Percentiles rank a stretch among this genome's conserved stretches.
These are phyloP conservation scores for Erinaceus europaeus DNA, from an alignment of 2,113 vertebrate species.

Conservation along the genomic window DNA sequence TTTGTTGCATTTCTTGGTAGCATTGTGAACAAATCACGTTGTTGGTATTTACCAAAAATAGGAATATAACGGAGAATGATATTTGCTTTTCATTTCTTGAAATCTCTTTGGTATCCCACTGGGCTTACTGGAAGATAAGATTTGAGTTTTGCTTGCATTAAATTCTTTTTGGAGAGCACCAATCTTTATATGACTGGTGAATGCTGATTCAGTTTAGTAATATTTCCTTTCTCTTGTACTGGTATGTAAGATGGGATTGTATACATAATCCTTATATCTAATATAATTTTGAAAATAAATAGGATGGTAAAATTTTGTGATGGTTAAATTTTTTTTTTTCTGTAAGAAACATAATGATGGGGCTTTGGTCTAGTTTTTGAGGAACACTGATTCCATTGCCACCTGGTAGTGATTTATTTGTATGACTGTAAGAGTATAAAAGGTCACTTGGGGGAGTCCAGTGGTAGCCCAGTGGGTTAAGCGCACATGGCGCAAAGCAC, in stretches of 20 bases:
- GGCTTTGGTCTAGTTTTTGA: neutral
- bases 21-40: conserved; percentile 42
- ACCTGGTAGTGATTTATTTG: neutral
- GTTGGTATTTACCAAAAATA: conserved; percentile 16
- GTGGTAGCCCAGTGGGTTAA: no score
- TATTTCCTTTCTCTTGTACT: no score
- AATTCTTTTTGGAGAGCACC: neutral
- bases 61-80: conserved; percentile 21
- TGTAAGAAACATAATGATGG: neutral
- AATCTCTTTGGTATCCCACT: conserved; percentile 31
- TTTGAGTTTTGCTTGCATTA: neutral
- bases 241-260: neutral
- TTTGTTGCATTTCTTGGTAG: neutral
- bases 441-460: no score
- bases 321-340: neutral
- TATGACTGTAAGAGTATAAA: neutral
- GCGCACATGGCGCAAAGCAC: no score
- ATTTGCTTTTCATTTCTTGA: conserved; percentile 47
- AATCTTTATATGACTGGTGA: no score
- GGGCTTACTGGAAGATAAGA: conserved; percentile 12
- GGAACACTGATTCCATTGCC: neutral
- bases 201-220: no score
- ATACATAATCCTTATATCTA: neutral
- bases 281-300: conserved; percentile 36
- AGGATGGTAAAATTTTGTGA: neutral